Base-by-base conservation (phyloP, 2,888 invertebrate species). In the Lissocephala sabroskyi region DNA sequence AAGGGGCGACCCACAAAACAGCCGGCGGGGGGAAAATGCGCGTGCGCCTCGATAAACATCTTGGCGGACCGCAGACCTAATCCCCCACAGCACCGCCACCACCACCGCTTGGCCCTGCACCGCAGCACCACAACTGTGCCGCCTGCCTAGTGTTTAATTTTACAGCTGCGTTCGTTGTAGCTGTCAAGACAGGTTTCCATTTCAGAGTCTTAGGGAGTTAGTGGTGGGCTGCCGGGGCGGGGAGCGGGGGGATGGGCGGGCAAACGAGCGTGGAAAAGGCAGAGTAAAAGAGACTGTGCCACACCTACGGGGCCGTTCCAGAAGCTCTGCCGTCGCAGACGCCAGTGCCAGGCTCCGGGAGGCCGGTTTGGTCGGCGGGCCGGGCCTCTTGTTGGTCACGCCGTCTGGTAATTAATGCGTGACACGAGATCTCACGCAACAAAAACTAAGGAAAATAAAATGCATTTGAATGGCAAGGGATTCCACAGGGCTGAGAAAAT, bases 41-140 rank as follows among this genome's bases (percentile, higher is more conserved):
- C 23, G 23, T 23, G 23, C 23, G 23, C 23, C 40, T 23, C 53
- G 65, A 65, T 65, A 65, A 65, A 43, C 57, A 65, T 62, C 65
- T 55, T 55, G 46, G 16, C 33, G 33, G 33, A 7, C 13, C 33
- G 11, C n/a, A 13, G 5, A 14, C 33, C 16, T 6, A 4, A 5
- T 13, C n/a, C 1, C 13, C 11, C 2, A 4, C 16, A n/a, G 3
- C 18, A 18, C 19, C 10, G 11, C 10, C 11, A 3, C 16, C 9
- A 18, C 2, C 26, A 13, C 23, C 23, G n/a, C 19, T 10, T 40
- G 17, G 19, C 42, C 9, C 42, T 9, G 11, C 13, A 10, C n/a
- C 36, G 18, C 11, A 19, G 41, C 42, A 40, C 47, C 46, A 45
- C 49, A 52, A 28, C 50, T 37, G 37, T 16, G 51, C n/a, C n/a